Percentiles rank a stretch among this genome's conserved stretches.
Evolutionary conservation across 2,797 vertebrate species (phyloP).

Genomic region (Etheostoma nigrum): DNA sequence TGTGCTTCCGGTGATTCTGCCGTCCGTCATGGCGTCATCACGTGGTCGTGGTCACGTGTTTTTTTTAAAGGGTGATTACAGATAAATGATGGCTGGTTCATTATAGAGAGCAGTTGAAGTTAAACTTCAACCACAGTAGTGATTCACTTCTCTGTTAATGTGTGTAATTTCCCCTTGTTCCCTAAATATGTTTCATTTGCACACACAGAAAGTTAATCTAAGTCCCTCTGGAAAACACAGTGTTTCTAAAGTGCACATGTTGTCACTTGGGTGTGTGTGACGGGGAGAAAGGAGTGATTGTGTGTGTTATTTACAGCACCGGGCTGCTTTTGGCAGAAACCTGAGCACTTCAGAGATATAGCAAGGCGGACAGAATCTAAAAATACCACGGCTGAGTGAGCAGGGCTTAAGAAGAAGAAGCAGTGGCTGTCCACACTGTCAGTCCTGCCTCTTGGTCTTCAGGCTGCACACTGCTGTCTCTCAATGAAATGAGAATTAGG

Average conservation of each 20-base stretch:
- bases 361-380: conserved; percentile 74
- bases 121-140: conserved; percentile 16
- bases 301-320: conserved; percentile 60
- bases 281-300: conserved; percentile 27
- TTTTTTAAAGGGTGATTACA: background rate
- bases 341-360: conserved; percentile 69
- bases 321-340: conserved; percentile 64
- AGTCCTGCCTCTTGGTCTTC: conserved; percentile 44
- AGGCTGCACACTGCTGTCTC: conserved; percentile 44
- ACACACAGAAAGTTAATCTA: conserved; percentile 19
- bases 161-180: conserved; percentile 7
- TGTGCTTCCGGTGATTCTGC: too few relatives aligned
- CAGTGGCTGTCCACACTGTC: conserved; percentile 62
- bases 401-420: conserved; percentile 65
- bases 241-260: conserved; percentile 20
- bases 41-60: too few relatives aligned
- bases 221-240: conserved; percentile 2
- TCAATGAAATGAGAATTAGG: conserved; percentile 56
- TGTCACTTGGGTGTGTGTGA: conserved; percentile 29
- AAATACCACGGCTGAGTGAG: conserved; percentile 76
- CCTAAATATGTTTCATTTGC: conserved; percentile 5
- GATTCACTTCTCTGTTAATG: conserved; percentile 12
- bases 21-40: too few relatives aligned
- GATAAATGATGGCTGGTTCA: background rate
- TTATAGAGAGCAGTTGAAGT: background rate